phyloP scores from a whole-genome alignment of 2,888 invertebrate genomes.

The Cremastinae sp. region DNA sequence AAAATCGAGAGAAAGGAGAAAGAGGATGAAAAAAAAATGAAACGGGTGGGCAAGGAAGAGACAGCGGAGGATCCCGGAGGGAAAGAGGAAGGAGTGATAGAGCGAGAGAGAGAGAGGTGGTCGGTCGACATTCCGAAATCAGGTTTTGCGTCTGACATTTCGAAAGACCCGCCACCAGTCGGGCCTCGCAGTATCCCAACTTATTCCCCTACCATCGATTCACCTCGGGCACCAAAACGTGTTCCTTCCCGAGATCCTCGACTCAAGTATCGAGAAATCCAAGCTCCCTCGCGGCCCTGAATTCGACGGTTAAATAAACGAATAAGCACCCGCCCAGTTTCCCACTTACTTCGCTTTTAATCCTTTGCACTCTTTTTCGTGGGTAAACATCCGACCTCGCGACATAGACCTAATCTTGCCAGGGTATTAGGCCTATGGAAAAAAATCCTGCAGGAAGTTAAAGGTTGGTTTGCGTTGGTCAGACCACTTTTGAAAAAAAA shows the following conservation, averaged over 20 bases:
- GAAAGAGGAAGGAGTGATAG: conserved; percentile 43
- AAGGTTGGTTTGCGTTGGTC: no score
- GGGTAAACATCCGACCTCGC: no score
- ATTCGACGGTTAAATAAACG: background rate
- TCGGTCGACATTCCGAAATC: conserved; percentile 70
- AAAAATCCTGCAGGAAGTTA: no score
- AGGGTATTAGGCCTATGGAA: no score
- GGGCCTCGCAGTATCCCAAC: conserved; percentile 58
- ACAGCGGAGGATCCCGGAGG: conserved; percentile 3
- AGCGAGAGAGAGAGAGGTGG: conserved; percentile 57
- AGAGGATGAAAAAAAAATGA: conserved; percentile 38
- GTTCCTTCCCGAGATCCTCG: conserved; percentile 11
- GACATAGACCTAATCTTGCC: no score
- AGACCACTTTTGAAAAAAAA: no score
- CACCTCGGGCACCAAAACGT: background rate
- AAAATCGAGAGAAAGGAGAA: conserved; percentile 41
- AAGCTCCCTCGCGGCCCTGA: conserved; percentile 2
- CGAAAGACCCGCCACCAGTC: conserved; percentile 59
- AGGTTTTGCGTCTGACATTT: conserved; percentile 73
- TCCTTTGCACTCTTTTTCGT: no score
- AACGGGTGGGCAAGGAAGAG: conserved; percentile 11
- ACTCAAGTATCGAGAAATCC: conserved; percentile 11
- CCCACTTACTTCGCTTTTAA: no score
- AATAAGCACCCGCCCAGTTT: no score
- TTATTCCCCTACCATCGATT: conserved; percentile 50